phyloP scores from a whole-genome alignment of 2,113 vertebrate species.

The Raja brachyura region DNA sequence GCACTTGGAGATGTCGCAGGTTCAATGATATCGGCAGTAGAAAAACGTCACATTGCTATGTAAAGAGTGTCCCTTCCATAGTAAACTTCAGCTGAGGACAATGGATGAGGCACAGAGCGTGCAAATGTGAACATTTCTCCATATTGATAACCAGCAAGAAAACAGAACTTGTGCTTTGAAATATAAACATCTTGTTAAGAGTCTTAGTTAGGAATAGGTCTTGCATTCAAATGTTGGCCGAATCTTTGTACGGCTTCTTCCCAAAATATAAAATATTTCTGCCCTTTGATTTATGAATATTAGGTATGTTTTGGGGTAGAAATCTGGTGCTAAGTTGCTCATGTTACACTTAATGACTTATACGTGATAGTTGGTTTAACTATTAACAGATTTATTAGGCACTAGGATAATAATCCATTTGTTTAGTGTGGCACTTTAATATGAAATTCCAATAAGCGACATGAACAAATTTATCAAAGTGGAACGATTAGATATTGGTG shows the following conservation, averaged over 20 bases:
- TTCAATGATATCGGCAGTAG: not conserved
- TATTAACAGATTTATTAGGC: constrained; percentile 59
- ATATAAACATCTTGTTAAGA: not conserved
- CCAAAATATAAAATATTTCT: not conserved
- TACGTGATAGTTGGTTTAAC: constrained; percentile 53
- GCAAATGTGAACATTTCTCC: not conserved
- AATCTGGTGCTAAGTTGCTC: not conserved
- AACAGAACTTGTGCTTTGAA: not conserved
- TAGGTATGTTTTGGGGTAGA: not conserved
- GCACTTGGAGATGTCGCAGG: not conserved
- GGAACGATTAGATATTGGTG: constrained; percentile 72
- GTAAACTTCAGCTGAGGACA: not conserved
- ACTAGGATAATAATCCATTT: constrained; percentile 60
- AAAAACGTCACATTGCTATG: not conserved
- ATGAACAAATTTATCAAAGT: constrained; percentile 75
- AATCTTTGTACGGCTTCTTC: not conserved
- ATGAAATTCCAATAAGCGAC: constrained; percentile 55
- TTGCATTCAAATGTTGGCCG: not conserved
- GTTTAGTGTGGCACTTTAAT: constrained; percentile 50
- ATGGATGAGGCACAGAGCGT: not conserved
- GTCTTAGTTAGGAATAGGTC: not conserved
- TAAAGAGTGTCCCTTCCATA: not conserved
- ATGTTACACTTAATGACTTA: constrained; percentile 38
- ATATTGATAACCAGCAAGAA: not conserved
- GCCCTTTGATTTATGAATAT: constrained; percentile 25